A percentile compares a stretch with the other conserved stretches of the same genome.
Evolutionary conservation across 2,797 vertebrate species (phyloP).

Genomic region (Darevskia mixta): DNA sequence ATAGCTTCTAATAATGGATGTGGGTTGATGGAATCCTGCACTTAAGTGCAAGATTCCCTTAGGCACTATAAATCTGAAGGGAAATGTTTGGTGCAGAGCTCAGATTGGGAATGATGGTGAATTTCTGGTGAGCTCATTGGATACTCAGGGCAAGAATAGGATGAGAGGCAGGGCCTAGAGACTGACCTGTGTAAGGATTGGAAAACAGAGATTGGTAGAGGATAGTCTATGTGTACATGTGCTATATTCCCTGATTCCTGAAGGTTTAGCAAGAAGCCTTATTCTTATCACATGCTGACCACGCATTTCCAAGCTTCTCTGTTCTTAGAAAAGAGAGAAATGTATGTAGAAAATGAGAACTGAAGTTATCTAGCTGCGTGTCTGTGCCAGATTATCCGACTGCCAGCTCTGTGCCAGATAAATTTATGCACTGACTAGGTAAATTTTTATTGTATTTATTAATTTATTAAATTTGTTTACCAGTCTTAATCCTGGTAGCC

Average conservation of each 20-base stretch:
- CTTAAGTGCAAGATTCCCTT: background rate
- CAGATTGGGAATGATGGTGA: background rate
- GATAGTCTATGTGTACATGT: too few relatives aligned
- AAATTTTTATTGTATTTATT: background rate
- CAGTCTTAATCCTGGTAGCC: too few relatives aligned
- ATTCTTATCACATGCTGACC: background rate
- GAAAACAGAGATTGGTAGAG: background rate
- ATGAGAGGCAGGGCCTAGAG: background rate
- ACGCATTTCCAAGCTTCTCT: background rate
- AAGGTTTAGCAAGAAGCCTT: background rate
- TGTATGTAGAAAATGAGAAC: background rate
- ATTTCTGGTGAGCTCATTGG: background rate
- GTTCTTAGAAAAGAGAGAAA: background rate
- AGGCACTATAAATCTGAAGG: background rate
- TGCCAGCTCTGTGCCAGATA: background rate
- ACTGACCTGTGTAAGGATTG: background rate
- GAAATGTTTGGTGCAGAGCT: background rate
- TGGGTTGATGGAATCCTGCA: too few relatives aligned
- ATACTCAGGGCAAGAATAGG: background rate
- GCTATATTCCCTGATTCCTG: background rate
- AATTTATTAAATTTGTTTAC: too few relatives aligned
- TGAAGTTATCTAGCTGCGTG: background rate
- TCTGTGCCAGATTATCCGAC: background rate
- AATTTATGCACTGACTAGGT: background rate
- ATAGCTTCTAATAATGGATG: too few relatives aligned